Base-by-base conservation (phyloP, 2,113 vertebrate genomes). In the Pygoscelis antarcticus region DNA sequence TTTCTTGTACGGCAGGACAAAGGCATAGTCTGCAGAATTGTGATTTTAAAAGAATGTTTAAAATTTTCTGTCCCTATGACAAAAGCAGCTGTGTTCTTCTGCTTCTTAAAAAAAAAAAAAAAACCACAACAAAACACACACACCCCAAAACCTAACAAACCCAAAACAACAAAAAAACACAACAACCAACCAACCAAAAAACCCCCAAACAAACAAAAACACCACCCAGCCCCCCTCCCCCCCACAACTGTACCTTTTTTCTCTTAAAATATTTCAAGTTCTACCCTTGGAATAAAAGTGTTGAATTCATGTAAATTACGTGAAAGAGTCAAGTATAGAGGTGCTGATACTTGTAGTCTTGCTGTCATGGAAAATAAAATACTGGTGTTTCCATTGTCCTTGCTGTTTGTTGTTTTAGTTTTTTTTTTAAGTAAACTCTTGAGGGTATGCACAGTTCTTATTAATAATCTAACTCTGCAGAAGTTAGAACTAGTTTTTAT, bases 281-380 rank as follows among this genome's bases (percentile, higher is more conserved):
- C 36, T 88, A 2, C 52, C 5, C 6, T 9, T 77, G 27, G n/a
- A 62, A 44, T 8, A 58, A n/a, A 92, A 49, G 25, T 18, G 13
- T 23, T 82, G 10, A 55, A 14, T 65, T 75, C 12, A 34, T 52
- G 9, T 40, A 23, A 54, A 55, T 61, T 58, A 23, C 26, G 16
- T 52, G 47, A 32, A 79, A 57, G 32, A 90, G 13, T 66, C 9
- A 60, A 60, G 19, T 32, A 12, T 23, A 47, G 57, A 29, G 7
- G 25, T 74, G 34, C 51, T 89, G 36, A 58, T 91, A 54, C 32
- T 66, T 92, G 23, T 38, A 64, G 51, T 64, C 18, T 72, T 92
- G 26, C 27, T 90, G 32, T 91, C 11, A 20, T 66, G n/a, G 38
- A 78, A 93, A 96, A 96, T 97, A 95, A 97, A 96, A 27, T 69